Percentiles rank a stretch among this genome's conserved stretches.
phyloP scores from a whole-genome alignment of 2,113 vertebrate species.

The Mustela nigripes region DNA sequence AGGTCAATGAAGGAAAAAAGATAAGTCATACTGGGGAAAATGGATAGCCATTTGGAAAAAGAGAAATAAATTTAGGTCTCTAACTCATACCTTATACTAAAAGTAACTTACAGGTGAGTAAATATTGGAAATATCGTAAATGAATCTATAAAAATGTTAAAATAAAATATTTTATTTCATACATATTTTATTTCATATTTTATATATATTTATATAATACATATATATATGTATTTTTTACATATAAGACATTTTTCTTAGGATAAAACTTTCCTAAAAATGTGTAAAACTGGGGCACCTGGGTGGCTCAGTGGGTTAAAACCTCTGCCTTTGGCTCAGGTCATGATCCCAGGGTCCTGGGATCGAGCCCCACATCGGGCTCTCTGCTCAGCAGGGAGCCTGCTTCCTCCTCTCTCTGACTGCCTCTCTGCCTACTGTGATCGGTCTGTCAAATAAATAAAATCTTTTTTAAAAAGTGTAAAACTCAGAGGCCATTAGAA shows the following conservation, averaged over 20 bases:
- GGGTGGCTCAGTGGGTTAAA: too few relatives aligned
- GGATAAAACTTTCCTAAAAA: not conserved
- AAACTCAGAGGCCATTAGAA: not conserved
- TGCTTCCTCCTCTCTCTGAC: too few relatives aligned
- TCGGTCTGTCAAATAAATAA: not conserved
- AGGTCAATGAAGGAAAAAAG: not conserved
- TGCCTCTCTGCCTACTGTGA: too few relatives aligned
- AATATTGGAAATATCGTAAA: slow-evolving; percentile 5
- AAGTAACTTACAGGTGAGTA: not conserved
- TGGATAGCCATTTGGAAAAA: not conserved
- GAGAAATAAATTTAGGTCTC: not conserved
- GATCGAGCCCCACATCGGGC: too few relatives aligned
- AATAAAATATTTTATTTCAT: not conserved
- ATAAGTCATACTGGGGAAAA: not conserved
- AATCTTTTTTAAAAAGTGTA: not conserved
- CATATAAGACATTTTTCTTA: not conserved
- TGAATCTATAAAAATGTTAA: not conserved
- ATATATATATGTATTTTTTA: not conserved
- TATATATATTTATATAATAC: not conserved
- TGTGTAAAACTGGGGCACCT: not conserved
- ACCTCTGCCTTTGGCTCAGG: too few relatives aligned
- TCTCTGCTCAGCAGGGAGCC: too few relatives aligned
- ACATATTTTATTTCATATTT: not conserved
- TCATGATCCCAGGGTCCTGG: too few relatives aligned
- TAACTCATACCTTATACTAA: not conserved